Evolutionary conservation across 2,113 vertebrate species (phyloP).

Genomic region (Paracanthobrama guichenoti): DNA sequence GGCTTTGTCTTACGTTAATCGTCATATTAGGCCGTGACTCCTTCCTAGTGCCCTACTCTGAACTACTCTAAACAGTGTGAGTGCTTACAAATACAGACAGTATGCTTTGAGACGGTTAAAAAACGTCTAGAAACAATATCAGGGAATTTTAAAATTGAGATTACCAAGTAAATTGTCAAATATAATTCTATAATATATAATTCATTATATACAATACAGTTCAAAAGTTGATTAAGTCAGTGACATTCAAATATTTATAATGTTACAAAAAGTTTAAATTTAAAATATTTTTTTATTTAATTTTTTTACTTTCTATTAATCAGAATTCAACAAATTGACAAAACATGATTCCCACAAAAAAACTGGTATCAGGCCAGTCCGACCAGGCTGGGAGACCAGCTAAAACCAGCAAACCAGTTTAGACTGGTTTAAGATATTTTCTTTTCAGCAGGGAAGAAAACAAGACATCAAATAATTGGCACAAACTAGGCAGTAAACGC

Average conservation of each 20-base stretch:
- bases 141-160: not conserved
- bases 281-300: not conserved
- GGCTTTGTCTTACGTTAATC: constrained; percentile 27
- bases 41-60: not conserved
- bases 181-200: not conserved
- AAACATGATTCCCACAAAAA: not conserved
- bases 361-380: not conserved
- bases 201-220: not conserved
- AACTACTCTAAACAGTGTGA: not conserved
- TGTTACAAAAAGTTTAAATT: not conserved
- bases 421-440: not conserved
- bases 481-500: not conserved
- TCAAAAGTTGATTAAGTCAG: not conserved
- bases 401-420: not conserved
- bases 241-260: not conserved
- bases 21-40: not conserved
- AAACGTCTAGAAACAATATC: not conserved
- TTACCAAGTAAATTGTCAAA: not conserved
- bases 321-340: not conserved
- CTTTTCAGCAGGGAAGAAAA: not conserved
- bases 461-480: constrained; percentile 1
- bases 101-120: not conserved
- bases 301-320: not conserved
- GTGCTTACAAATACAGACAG: not conserved
- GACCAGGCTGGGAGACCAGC: not conserved